phyloP scores from a whole-genome alignment of 2,113 vertebrate genomes.

The Leptosomus discolor region DNA sequence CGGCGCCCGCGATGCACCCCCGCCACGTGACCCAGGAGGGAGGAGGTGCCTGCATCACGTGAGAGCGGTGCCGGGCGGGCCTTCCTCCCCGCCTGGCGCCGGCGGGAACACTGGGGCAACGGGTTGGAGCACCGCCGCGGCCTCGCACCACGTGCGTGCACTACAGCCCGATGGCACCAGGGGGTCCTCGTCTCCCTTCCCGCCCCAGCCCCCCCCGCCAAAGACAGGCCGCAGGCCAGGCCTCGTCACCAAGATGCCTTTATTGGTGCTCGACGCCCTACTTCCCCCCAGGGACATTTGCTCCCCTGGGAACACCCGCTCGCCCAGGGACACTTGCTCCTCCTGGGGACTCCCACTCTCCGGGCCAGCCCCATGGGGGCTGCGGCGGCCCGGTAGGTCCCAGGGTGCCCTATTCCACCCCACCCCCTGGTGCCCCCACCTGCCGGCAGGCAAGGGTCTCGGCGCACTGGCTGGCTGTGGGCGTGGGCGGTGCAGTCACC shows the following conservation, averaged over 20 bases:
- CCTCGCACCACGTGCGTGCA: not conserved
- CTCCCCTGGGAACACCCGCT: not conserved
- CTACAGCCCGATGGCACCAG: fast-evolving
- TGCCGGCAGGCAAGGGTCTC: not conserved
- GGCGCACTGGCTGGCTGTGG: not conserved
- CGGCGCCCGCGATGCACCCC: not conserved
- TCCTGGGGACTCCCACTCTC: not conserved
- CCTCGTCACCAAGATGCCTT: not conserved
- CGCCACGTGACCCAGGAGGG: not conserved
- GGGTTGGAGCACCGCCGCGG: not conserved
- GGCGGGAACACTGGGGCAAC: fast-evolving
- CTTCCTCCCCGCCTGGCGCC: too few relatives aligned
- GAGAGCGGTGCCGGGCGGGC: not conserved
- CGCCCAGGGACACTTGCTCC: not conserved
- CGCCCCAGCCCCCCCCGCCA: not conserved
- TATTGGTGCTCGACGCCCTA: not conserved
- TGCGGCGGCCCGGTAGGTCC: not conserved
- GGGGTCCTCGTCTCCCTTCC: too few relatives aligned
- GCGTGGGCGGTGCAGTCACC: constrained; percentile 41
- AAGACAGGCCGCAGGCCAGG: not conserved
- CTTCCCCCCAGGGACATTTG: not conserved
- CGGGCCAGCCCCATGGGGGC: constrained; percentile 1
- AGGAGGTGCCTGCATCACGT: not conserved
- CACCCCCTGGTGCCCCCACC: not conserved
- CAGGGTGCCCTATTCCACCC: not conserved